Base-by-base conservation (phyloP, 64 coral and sea anemone species). In the Montipora capricornis region DNA sequence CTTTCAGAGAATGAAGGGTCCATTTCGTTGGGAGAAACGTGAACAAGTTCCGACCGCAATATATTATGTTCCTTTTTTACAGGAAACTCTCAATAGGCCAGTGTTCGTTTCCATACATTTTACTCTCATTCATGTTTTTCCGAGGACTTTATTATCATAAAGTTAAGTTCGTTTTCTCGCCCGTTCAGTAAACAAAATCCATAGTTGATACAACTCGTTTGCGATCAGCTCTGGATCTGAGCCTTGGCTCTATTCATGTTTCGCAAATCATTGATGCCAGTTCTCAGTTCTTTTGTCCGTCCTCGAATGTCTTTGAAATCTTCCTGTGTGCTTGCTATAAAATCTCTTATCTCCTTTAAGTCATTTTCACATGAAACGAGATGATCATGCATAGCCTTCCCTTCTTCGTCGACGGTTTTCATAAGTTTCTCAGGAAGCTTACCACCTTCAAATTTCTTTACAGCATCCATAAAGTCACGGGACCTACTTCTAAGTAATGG, bases 391-490 rank as follows among this genome's bases (percentile, higher is more conserved):
- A 71, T 49, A 8, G 62, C 82, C 45, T 50, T 85, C 7, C 66
- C 73, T 85, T 85, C 82, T 16, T 85, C 82, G 64, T 71, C 66
- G 4, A 85, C 66, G 10, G 82, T 85, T 70, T 85, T 85, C 44
- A 85, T 19, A 70, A 85, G 82, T 85, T 85, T 85, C 4, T 85
- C 82, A 2, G 82, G 82, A 49, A 85, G 82, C 46, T 85, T 85
- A 8, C 82, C 82, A 5, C 82, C 82, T 16, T 85, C 82, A 50
- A 85, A 85, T 85, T 69, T 85, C 66, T 85, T 85, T 19, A 85
- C 64, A n/a, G 82, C 82, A 44, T 85, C 82, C 61, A 85, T 85
- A 46, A 85, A 85, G 19, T 85, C 82, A 8, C 82, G 82, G 5
- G 82, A 85, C 45, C 82, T 85, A 44, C 62, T 85, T 16, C 82